A percentile compares a stretch with the other conserved stretches of the same genome.
Conservation (phyloP, 37 sponge, comb jelly and placozoan genomes). For the Cliona cf. orientalis region DNA sequence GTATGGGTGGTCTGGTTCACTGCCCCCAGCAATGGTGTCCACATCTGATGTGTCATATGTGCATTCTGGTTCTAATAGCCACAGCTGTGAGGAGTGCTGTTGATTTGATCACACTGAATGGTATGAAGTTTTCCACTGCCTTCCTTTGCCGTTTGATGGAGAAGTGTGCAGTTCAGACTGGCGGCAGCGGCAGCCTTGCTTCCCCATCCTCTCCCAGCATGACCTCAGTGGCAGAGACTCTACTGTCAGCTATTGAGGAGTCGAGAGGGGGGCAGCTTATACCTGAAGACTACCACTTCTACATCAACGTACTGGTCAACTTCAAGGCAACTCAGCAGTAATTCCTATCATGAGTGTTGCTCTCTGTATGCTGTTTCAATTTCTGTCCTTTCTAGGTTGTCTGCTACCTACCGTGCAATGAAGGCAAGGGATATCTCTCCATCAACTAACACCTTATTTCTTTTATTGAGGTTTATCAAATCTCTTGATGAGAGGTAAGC, state of each 20-base stretch:
- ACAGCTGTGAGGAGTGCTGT: not conserved
- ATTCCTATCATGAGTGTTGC: not conserved
- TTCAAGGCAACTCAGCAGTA: not conserved
- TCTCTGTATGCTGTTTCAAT: too few relatives aligned
- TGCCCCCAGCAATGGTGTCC: too few relatives aligned
- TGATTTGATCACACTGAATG: not conserved
- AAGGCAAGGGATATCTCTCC: too few relatives aligned
- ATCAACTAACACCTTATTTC: too few relatives aligned
- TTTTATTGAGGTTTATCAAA: too few relatives aligned
- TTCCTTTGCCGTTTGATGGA: slow-evolving; percentile 3
- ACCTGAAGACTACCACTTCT: not conserved
- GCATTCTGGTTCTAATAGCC: too few relatives aligned
- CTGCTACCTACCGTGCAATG: too few relatives aligned
- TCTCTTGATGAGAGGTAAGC: too few relatives aligned
- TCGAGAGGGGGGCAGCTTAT: not conserved
- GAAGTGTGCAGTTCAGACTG: not conserved
- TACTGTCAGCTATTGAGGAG: not conserved
- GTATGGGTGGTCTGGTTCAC: not conserved
- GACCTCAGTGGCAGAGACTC: not conserved
- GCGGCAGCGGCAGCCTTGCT: not conserved
- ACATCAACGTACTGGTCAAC: not conserved
- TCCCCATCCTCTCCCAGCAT: not conserved
- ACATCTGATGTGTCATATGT: not conserved
- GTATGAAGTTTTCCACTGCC: not conserved
- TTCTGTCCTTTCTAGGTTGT: too few relatives aligned